A percentile compares a stretch with the other conserved stretches of the same genome.
phyloP scores from a whole-genome alignment of 53 echinoderm and acorn worm genomes.

The Crossaster papposus region DNA sequence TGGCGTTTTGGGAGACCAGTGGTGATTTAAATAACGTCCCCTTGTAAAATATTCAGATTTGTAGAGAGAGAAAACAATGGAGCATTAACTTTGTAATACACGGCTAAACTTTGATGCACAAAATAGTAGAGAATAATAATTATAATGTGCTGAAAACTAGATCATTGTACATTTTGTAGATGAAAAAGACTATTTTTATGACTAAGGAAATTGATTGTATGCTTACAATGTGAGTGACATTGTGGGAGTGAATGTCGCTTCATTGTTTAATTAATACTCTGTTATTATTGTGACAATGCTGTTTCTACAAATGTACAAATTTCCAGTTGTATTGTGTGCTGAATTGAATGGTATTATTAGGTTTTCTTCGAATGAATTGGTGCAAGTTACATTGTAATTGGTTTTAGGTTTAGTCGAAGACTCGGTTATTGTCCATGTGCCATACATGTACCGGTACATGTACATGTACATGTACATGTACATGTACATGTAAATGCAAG shows the following conservation, averaged over 20 bases:
- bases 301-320: constrained; percentile 9
- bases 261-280: background rate
- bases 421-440: background rate
- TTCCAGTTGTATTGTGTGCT: constrained; percentile 58
- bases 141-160: constrained; percentile 50
- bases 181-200: constrained; percentile 64
- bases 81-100: constrained; percentile 40
- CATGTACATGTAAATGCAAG: too few species aligned
- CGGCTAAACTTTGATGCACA: background rate
- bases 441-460: too few species aligned
- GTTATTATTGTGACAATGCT: constrained; percentile 5
- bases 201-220: constrained; percentile 42
- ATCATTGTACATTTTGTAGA: constrained; percentile 63
- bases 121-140: constrained; percentile 19
- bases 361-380: constrained; percentile 10
- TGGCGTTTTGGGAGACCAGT: constrained; percentile 63
- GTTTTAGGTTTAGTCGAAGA: constrained; percentile 1
- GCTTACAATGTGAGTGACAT: background rate
- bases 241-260: constrained; percentile 18
- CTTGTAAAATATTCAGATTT: constrained; percentile 48
- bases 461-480: too few species aligned
- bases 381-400: constrained; percentile 47
- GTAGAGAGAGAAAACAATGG: constrained; percentile 38
- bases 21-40: background rate
- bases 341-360: constrained; percentile 17